Percentiles rank a stretch among this genome's conserved stretches.
These are phyloP conservation scores for Hemicordylus capensis DNA, from an alignment of 2,113 vertebrate genomes.

Conservation along the genomic window DNA sequence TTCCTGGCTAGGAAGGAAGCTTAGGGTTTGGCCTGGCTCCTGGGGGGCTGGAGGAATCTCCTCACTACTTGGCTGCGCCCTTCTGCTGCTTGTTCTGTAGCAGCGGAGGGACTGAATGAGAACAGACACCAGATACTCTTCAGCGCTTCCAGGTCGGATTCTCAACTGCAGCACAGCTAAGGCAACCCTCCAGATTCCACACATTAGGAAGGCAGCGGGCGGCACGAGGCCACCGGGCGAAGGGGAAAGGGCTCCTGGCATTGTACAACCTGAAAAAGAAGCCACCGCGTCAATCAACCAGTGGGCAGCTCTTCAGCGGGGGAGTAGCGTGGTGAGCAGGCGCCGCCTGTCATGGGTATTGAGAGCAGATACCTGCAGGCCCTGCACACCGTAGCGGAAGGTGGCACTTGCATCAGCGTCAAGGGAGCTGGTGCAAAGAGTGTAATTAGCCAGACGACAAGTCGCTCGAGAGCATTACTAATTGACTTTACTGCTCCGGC, in stretches of 20 bases:
- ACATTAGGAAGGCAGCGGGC: too few species aligned
- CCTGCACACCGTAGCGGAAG: not conserved
- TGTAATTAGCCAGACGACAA: slow-evolving; percentile 1
- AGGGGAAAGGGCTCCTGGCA: not conserved
- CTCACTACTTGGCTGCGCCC: too few species aligned
- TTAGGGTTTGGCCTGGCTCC: too few species aligned
- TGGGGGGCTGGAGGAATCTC: too few species aligned
- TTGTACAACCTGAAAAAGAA: not conserved
- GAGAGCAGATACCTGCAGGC: not conserved
- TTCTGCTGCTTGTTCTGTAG: too few species aligned
- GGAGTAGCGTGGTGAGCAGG: not conserved
- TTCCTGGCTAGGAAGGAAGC: too few species aligned
- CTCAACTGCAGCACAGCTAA: not conserved
- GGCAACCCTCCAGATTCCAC: too few species aligned
- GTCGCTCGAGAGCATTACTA: not conserved
- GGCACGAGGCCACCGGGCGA: too few species aligned
- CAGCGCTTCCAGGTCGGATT: too few species aligned
- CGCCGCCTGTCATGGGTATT: not conserved
- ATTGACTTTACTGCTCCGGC: not conserved
- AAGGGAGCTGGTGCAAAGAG: not conserved
- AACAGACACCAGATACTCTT: too few species aligned
- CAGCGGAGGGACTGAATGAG: too few species aligned
- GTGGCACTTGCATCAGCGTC: not conserved
- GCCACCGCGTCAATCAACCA: not conserved
- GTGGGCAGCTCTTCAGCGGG: too few species aligned